Conservation (phyloP, 2,113 vertebrate genomes). For the Pachypanchax playfairii region DNA sequence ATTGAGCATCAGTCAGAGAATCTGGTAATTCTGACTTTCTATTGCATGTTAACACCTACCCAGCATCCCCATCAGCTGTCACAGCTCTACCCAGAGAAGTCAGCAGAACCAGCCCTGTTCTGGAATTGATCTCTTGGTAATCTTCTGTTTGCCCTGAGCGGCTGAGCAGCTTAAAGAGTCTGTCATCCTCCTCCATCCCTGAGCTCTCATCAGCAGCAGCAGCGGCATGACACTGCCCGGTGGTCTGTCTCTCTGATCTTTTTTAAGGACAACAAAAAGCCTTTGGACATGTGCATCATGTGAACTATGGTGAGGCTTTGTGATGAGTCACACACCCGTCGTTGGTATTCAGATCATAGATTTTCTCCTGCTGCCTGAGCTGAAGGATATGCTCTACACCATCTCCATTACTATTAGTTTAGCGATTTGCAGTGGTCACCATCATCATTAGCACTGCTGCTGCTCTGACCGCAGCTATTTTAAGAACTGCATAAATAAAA, state of each 20-base stretch:
- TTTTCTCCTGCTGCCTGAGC: neutral
- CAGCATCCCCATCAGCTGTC: no score
- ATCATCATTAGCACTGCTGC: slow-evolving; percentile 32
- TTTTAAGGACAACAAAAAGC: slow-evolving; percentile 25
- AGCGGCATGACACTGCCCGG: slow-evolving; percentile 23
- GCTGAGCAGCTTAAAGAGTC: slow-evolving; percentile 38
- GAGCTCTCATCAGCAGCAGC: slow-evolving; percentile 1
- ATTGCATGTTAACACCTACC: no score
- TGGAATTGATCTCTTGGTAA: slow-evolving; percentile 71
- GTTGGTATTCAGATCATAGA: slow-evolving; percentile 13
- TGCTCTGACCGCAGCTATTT: slow-evolving; percentile 46
- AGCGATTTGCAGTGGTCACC: slow-evolving; percentile 15
- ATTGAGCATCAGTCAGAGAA: no score
- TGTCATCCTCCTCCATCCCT: neutral
- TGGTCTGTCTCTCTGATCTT: slow-evolving; percentile 16
- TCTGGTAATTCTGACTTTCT: no score
- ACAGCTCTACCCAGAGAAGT: slow-evolving; percentile 39
- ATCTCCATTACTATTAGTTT: neutral
- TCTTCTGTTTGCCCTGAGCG: slow-evolving; percentile 46
- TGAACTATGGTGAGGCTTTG: slow-evolving; percentile 4
- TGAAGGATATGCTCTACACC: neutral
- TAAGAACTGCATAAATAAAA: slow-evolving; percentile 44
- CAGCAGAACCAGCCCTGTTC: slow-evolving; percentile 36
- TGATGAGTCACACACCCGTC: neutral
- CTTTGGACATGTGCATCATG: slow-evolving; percentile 25